Evolutionary conservation across 2,888 invertebrate species (phyloP).

Genomic region (Agapostemon virescens): DNA sequence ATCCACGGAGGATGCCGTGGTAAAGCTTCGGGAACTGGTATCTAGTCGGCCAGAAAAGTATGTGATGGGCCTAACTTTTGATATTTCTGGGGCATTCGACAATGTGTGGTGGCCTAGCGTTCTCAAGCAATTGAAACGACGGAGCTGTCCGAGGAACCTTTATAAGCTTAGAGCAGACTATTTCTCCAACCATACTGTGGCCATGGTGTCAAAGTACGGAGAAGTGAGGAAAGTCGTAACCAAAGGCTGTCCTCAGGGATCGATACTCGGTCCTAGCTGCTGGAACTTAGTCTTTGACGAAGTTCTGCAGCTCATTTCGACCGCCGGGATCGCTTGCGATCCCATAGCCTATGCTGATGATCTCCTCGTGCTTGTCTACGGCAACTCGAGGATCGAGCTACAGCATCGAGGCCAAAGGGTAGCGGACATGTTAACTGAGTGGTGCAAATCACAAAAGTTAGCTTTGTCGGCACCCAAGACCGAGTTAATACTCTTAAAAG

Average conservation of each 20-base stretch:
- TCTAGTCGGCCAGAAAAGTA: background rate
- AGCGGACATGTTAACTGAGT: too few relatives aligned
- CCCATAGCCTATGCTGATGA: background rate
- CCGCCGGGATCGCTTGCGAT: background rate
- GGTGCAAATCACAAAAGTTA: background rate
- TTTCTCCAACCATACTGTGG: background rate
- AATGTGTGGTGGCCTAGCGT: background rate
- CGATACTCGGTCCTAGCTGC: conserved; percentile 9
- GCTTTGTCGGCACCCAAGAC: background rate
- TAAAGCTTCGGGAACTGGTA: background rate
- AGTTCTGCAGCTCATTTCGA: background rate
- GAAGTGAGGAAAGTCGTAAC: background rate
- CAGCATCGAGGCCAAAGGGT: background rate
- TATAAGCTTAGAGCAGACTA: too few relatives aligned
- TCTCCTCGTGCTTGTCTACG: background rate
- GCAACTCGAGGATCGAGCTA: background rate
- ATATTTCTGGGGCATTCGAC: background rate
- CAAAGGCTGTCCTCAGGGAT: conserved; percentile 17
- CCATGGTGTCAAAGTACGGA: background rate
- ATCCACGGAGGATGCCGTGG: conserved; percentile 17
- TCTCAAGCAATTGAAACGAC: background rate
- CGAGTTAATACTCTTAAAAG: background rate
- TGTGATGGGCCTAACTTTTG: background rate
- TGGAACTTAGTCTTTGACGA: background rate
- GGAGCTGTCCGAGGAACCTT: background rate